Evolutionary conservation across 2,797 vertebrate genomes (phyloP).

Genomic region (Pterois miles): DNA sequence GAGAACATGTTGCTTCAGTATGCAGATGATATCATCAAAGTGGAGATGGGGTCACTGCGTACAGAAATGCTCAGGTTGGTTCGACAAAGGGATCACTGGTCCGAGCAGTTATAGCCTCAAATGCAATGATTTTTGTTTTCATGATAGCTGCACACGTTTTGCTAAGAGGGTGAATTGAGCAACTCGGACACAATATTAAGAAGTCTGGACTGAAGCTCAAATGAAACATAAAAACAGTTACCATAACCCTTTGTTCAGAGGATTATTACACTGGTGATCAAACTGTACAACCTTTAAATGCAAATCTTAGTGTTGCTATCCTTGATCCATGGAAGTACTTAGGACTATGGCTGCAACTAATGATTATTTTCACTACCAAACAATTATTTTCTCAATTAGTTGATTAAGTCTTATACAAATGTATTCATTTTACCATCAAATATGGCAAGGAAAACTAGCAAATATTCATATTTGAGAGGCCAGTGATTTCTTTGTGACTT

Average conservation of each 20-base stretch:
- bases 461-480: not conserved
- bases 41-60: slow-evolving; percentile 86
- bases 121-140: not conserved
- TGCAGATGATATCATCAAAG: slow-evolving; percentile 85
- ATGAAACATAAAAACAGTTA: not conserved
- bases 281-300: not conserved
- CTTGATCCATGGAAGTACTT: not conserved
- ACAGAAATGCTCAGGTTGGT: slow-evolving; percentile 86
- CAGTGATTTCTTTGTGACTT: not conserved
- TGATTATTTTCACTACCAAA: not conserved
- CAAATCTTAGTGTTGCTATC: not conserved
- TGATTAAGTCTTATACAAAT: not conserved
- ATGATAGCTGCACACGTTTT: not conserved
- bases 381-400: not conserved
- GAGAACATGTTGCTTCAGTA: slow-evolving; percentile 95
- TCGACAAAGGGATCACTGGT: not conserved
- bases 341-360: not conserved
- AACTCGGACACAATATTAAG: not conserved
- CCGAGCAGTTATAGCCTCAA: not conserved
- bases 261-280: not conserved
- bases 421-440: not conserved
- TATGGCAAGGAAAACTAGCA: not conserved
- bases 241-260: not conserved
- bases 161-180: not conserved
- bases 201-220: not conserved